phyloP scores from a whole-genome alignment of 2,888 invertebrate genomes.

The Leucophora obtusa region DNA sequence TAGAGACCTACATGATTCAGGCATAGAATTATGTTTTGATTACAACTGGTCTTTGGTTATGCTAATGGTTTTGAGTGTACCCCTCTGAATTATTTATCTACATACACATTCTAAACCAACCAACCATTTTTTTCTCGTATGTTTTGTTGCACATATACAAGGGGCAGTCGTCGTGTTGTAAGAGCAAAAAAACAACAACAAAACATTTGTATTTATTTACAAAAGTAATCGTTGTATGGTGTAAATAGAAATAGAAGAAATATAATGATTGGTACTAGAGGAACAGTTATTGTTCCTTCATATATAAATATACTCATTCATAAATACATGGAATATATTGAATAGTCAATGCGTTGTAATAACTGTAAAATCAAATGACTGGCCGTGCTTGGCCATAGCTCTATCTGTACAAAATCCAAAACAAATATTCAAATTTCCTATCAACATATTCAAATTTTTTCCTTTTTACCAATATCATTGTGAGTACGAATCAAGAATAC shows the following conservation, averaged over 20 bases:
- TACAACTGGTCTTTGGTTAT: background rate
- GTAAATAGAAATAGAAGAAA: no score
- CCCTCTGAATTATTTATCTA: background rate
- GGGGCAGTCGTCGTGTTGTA: background rate
- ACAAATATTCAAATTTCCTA: conserved; percentile 61
- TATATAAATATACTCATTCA: background rate
- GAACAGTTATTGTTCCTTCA: no score
- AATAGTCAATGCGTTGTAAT: conserved; percentile 37
- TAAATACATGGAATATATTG: conserved; percentile 17
- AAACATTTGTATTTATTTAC: conserved; percentile 40
- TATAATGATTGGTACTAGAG: conserved; percentile 10
- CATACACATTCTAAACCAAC: background rate
- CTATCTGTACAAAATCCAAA: conserved; percentile 26
- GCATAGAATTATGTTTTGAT: background rate
- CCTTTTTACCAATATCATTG: background rate
- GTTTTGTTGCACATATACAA: background rate
- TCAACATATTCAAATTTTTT: conserved; percentile 55
- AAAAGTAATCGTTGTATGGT: conserved; percentile 39
- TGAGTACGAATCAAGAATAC: conserved; percentile 10
- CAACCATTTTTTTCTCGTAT: background rate
- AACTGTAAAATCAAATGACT: conserved; percentile 53
- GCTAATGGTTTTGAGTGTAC: conserved; percentile 15
- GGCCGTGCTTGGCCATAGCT: conserved; percentile 32
- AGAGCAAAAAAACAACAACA: conserved; percentile 25
- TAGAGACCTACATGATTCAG: background rate